Percentiles rank a stretch among this genome's conserved stretches.
These are phyloP conservation scores for Heliconius ethilla DNA, from an alignment of 2,888 invertebrate species.

Conservation along the genomic window DNA sequence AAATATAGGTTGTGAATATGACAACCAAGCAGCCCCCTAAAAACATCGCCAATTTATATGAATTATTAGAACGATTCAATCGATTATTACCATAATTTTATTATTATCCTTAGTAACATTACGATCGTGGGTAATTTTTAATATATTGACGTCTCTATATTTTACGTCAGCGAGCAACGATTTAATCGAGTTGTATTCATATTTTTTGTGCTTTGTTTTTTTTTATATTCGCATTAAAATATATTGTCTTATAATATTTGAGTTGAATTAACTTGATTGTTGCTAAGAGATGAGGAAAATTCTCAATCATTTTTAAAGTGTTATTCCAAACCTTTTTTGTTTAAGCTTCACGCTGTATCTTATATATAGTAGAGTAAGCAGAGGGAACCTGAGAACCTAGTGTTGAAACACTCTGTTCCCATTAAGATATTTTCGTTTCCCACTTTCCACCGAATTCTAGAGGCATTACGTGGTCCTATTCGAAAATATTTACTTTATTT, in stretches of 20 bases:
- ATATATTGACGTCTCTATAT: neutral
- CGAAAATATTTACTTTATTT: no score
- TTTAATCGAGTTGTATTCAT: neutral
- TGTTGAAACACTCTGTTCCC: neutral
- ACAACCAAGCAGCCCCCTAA: no score
- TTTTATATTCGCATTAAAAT: neutral
- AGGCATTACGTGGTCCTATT: neutral
- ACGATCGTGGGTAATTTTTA: constrained; percentile 5
- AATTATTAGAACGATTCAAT: neutral
- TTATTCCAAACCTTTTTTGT: neutral
- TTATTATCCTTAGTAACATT: constrained; percentile 3
- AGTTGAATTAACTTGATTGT: neutral
- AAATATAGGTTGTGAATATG: no score
- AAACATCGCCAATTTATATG: neutral
- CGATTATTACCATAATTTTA: neutral
- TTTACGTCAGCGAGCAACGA: neutral
- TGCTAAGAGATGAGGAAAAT: neutral
- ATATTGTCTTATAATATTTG: neutral
- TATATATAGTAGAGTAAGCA: no score
- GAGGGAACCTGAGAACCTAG: neutral
- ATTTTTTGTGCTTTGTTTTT: neutral
- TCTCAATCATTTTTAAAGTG: neutral
- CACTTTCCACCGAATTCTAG: neutral
- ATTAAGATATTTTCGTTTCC: neutral
- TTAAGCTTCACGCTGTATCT: no score